Percentiles rank a stretch among this genome's conserved stretches.
phyloP scores from a whole-genome alignment of 2,113 vertebrate species.

The Sterrhoptilus dennistouni region DNA sequence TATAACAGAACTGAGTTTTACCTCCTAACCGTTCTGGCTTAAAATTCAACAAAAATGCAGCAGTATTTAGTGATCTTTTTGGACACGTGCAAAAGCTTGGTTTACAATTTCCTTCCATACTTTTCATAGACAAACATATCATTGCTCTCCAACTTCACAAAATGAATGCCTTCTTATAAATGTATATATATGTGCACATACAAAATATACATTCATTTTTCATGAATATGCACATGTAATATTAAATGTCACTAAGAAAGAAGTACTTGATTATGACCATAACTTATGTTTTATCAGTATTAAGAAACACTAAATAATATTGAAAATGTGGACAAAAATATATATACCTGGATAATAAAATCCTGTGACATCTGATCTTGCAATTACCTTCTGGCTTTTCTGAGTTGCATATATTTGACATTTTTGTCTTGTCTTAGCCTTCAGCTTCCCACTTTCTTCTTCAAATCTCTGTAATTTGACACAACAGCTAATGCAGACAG shows the following conservation, averaged over 20 bases:
- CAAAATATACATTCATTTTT: background rate
- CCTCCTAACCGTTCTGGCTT: background rate
- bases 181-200: background rate
- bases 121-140: background rate
- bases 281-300: background rate
- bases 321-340: background rate
- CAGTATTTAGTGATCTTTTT: background rate
- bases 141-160: background rate
- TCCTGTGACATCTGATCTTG: slow-evolving; percentile 79
- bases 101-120: background rate
- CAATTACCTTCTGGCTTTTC: slow-evolving; percentile 79
- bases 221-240: background rate
- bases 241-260: background rate
- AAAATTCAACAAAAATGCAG: background rate
- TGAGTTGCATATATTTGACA: slow-evolving; percentile 51
- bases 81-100: background rate
- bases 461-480: slow-evolving; percentile 39
- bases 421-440: slow-evolving; percentile 49
- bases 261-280: background rate
- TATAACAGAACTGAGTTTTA: background rate
- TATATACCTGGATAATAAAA: slow-evolving; percentile 82
- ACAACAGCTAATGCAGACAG: background rate
- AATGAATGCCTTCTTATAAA: background rate
- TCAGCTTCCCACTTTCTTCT: slow-evolving; percentile 14
- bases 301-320: background rate